Conservation (phyloP, 2,797 vertebrate genomes). For the Leptoclinus maculatus region DNA sequence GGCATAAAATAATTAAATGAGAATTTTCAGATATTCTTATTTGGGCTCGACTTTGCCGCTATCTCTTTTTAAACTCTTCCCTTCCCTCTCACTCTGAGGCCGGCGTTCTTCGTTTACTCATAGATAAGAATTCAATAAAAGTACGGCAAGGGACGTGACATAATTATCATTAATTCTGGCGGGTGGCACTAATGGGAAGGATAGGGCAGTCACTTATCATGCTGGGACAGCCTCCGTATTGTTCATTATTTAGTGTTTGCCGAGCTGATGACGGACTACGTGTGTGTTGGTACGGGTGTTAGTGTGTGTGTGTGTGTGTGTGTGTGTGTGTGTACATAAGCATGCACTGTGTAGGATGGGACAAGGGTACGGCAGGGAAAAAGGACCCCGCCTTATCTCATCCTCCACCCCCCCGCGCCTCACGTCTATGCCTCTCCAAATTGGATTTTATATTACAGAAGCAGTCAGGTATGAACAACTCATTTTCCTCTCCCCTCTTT, state of each 20-base stretch:
- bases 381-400: constrained; percentile 89
- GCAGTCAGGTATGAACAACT: constrained; percentile 96
- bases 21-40: constrained; percentile 69
- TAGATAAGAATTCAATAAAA: constrained; percentile 97
- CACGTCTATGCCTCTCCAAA: constrained; percentile 87
- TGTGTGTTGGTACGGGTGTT: constrained; percentile 34
- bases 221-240: constrained; percentile 88
- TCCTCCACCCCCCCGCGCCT: constrained; percentile 55
- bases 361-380: constrained; percentile 74
- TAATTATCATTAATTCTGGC: constrained; percentile 95
- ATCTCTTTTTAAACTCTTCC: constrained; percentile 68
- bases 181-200: constrained; percentile 88
- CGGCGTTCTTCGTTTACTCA: constrained; percentile 63
- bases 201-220: constrained; percentile 90
- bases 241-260: constrained; percentile 99
- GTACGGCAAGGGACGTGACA: constrained; percentile 85
- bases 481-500: constrained; percentile 85
- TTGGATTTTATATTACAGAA: constrained; percentile 96
- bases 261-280: constrained; percentile 86
- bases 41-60: constrained; percentile 71
- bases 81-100: constrained; percentile 51
- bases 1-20: constrained; percentile 69
- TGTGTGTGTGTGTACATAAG: constrained; percentile 50
- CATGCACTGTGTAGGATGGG: constrained; percentile 65
- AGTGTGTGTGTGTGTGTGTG: neutral